These are phyloP conservation scores for Cantharis rufa DNA, from an alignment of 2,888 invertebrate species.

Conservation along the genomic window DNA sequence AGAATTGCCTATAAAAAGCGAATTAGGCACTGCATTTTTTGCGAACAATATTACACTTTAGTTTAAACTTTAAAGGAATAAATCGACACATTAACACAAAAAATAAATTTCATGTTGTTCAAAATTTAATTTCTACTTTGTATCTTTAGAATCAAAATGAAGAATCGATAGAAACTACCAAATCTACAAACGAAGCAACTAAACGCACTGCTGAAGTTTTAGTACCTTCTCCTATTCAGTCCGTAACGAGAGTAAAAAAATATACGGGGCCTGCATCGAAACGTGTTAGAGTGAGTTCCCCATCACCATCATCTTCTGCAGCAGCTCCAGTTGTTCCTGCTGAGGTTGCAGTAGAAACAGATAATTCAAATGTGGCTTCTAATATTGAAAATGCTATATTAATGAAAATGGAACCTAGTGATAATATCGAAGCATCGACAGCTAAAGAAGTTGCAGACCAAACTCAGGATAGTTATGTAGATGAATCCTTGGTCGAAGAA, in stretches of 20 bases:
- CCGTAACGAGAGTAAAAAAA: constrained; percentile 14
- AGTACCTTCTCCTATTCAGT: neutral
- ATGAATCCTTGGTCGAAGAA: constrained; percentile 46
- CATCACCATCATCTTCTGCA: neutral
- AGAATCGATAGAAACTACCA: neutral
- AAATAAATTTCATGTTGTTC: neutral
- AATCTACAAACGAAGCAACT: neutral
- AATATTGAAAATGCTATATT: constrained; percentile 40
- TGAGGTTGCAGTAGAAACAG: neutral
- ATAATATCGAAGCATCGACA: constrained; percentile 40
- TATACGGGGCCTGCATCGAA: constrained; percentile 30
- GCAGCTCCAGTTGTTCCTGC: constrained; percentile 8
- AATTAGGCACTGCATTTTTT: too few relatives aligned
- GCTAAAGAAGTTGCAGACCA: constrained; percentile 37
- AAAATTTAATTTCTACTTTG: neutral
- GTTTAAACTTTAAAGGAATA: too few relatives aligned
- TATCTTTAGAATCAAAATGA: neutral
- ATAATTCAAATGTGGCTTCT: constrained; percentile 3
- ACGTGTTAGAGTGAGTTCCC: constrained; percentile 12
- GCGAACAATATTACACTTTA: too few relatives aligned
- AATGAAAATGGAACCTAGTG: constrained; percentile 54
- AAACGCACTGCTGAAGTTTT: neutral
- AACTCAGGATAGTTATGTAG: constrained; percentile 41
- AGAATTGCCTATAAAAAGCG: too few relatives aligned
- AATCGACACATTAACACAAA: too few relatives aligned